Evolutionary conservation across 1,140 invertebrate species (phyloP).

Genomic region (Monomorium pharaonis): DNA sequence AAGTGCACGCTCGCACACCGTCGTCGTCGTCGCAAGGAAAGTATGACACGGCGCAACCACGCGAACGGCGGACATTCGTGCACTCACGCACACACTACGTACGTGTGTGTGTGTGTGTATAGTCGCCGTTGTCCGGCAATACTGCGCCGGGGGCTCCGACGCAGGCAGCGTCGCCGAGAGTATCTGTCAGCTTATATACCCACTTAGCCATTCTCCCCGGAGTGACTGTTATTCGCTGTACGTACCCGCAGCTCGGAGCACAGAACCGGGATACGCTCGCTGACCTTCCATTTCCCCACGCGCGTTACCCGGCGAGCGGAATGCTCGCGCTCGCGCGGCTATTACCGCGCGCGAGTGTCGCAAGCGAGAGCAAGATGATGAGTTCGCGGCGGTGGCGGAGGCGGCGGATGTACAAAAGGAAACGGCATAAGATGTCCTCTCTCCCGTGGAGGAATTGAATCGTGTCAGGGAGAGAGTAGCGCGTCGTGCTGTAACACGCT

Average conservation of each 20-base stretch:
- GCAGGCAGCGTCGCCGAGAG: slow-evolving; percentile 26
- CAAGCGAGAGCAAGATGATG: slow-evolving; percentile 17
- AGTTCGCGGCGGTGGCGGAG: slow-evolving; percentile 23
- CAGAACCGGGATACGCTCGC: slow-evolving; percentile 24
- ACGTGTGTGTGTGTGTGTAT: no score
- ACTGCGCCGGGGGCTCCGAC: background rate
- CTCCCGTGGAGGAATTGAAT: slow-evolving; percentile 2
- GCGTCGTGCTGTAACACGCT: background rate
- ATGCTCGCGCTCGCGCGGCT: background rate
- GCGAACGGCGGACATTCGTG: background rate
- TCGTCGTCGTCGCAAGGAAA: no score
- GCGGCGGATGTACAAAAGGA: slow-evolving; percentile 19
- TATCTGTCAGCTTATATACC: slow-evolving; percentile 42
- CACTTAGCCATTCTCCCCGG: slow-evolving; percentile 41
- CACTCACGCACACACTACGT: background rate
- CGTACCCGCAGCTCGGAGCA: background rate
- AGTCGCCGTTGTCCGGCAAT: background rate
- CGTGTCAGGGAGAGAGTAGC: background rate
- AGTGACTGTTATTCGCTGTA: slow-evolving; percentile 44
- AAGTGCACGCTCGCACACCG: slow-evolving; percentile 15
- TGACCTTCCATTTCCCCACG: slow-evolving; percentile 24
- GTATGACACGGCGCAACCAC: slow-evolving; percentile 32
- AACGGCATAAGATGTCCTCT: background rate
- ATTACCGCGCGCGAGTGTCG: slow-evolving; percentile 13
- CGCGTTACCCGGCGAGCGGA: slow-evolving; percentile 2